Evolutionary conservation across 2,888 invertebrate genomes (phyloP).

Genomic region (Rotaria sp.): DNA sequence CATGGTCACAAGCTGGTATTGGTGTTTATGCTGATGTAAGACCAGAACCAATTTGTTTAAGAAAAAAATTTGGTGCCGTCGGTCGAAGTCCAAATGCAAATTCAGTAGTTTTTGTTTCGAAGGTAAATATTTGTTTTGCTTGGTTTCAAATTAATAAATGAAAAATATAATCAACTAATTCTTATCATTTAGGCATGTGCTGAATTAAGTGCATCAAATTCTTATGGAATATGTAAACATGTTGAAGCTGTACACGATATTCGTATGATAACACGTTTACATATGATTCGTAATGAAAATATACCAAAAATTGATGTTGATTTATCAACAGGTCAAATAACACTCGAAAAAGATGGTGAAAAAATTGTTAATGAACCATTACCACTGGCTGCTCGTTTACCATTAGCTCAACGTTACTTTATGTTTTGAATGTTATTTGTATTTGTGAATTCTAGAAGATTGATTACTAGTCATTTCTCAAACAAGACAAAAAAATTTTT

Average conservation of each 20-base stretch:
- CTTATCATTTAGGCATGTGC: conserved; percentile 28
- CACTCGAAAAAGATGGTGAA: neutral
- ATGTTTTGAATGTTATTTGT: conserved; percentile 18
- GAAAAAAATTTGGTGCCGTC: conserved; percentile 32
- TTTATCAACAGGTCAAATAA: conserved; percentile 7
- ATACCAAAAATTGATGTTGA: conserved; percentile 11
- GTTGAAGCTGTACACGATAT: conserved; percentile 39
- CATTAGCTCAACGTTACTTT: conserved; percentile 29
- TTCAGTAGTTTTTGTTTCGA: conserved; percentile 40
- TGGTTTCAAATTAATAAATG: neutral
- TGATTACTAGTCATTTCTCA: neutral
- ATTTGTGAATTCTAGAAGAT: neutral
- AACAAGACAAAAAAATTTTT: neutral
- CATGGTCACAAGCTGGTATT: conserved; percentile 7
- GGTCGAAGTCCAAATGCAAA: conserved; percentile 40
- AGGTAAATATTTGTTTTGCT: conserved; percentile 12
- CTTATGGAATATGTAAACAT: conserved; percentile 41
- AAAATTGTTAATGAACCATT: conserved; percentile 13
- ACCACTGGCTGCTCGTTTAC: neutral
- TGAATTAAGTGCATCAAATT: conserved; percentile 39
- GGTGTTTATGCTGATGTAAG: neutral
- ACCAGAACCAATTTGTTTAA: conserved; percentile 1
- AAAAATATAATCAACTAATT: neutral
- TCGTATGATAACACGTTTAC: conserved; percentile 28
- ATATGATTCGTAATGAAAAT: neutral